phyloP scores from a whole-genome alignment of 2,888 invertebrate species.

The Mylabris sibirica region DNA sequence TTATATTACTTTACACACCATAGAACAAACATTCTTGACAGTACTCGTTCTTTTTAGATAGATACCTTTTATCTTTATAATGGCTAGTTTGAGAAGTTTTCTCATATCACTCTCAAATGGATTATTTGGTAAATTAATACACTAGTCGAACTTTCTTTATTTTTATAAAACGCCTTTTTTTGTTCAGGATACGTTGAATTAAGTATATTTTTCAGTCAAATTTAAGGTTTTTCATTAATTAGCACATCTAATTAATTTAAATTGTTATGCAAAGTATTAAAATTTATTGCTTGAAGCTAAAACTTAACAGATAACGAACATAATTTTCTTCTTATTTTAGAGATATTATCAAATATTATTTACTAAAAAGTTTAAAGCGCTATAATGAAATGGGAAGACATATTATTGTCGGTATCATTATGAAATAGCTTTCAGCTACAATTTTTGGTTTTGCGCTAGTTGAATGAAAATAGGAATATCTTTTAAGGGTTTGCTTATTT shows the following conservation, averaged over 20 bases:
- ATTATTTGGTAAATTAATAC: constrained; percentile 30
- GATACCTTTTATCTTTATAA: constrained; percentile 38
- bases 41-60: constrained; percentile 33
- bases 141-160: not conserved
- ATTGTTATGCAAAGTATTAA: no score
- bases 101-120: constrained; percentile 15
- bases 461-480: no score
- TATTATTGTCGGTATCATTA: no score
- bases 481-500: no score
- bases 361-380: no score
- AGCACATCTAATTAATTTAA: no score
- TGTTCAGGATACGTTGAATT: no score
- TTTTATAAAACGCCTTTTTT: no score
- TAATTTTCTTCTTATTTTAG: not conserved
- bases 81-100: constrained; percentile 33
- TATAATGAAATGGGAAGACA: no score
- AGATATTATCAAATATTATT: no score
- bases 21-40: constrained; percentile 36
- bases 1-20: constrained; percentile 36
- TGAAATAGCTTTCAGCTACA: not conserved
- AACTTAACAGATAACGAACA: constrained; percentile 1
- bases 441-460: not conserved
- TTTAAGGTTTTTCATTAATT: not conserved
- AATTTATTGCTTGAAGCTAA: constrained; percentile 17
- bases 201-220: no score